Base-by-base conservation (phyloP, 2,797 vertebrate genomes). In the Falco biarmicus region DNA sequence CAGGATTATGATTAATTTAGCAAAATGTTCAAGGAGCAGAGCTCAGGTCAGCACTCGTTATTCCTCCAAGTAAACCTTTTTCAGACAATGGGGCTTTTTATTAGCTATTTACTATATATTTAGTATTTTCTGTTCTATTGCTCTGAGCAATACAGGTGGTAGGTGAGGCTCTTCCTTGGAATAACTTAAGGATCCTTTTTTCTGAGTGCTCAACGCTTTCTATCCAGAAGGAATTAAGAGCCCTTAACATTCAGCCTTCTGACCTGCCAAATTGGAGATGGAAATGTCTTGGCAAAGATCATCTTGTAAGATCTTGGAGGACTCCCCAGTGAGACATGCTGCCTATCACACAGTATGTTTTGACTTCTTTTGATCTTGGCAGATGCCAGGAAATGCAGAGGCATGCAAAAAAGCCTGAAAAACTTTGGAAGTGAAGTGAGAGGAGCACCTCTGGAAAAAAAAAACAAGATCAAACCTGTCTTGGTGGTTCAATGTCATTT, bases 31-130 rank as follows among this genome's bases (percentile, higher is more conserved):
- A 81, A 60, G 20, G 45, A 76, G 13, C 4, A 2, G 28, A 85
- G 13, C 45, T 87, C 29, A n/a, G 19, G 28, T 89, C 2, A 2
- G 8, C 1, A 7, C 45, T 82, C 0, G 0, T 37, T 70, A 45
- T 87, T 89, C 56, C 82, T 88, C 51, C 34, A 68, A 34, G 32
- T 69, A 87, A 85, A 28, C 11, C 7, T 90, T 75, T 69, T 84
- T 43, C 19, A 69, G 63, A 25, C 25, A 85, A 19, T 26, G 6
- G 32, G 25, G 8, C 5, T 39, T 66, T 57, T 84, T 77, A 39
- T 48, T 85, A 74, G 13, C 6, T n/a, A 4, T 59, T 64, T 81
- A 4, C 75, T 26, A 6, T 26, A 3, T 24, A 28, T 29, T 43
- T 39, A 18, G 43, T 60, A 6, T 6, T 25, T 31, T 71, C 6